Percentiles rank a stretch among this genome's conserved stretches.
Conservation (phyloP, 2,888 invertebrate genomes). For the Ptycholaimellus sp. region DNA sequence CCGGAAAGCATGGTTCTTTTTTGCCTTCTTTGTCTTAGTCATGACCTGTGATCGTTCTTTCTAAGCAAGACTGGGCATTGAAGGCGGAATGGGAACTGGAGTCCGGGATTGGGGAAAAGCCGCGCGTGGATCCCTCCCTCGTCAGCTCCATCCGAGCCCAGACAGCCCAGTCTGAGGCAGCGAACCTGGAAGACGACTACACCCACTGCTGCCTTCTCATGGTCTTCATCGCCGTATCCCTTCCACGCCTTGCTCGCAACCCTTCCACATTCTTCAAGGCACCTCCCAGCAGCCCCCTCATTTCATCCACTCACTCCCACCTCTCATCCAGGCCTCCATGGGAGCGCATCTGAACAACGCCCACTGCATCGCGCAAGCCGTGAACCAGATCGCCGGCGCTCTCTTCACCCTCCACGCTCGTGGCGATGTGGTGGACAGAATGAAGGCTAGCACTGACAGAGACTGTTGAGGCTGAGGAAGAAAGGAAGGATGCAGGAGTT, state of each 20-base stretch:
- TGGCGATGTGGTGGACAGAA: slow-evolving; percentile 81
- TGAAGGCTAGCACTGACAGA: too few species aligned
- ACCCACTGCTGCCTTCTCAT: slow-evolving; percentile 65
- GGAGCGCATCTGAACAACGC: slow-evolving; percentile 95
- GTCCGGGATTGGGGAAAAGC: slow-evolving; percentile 70
- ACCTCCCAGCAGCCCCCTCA: too few species aligned
- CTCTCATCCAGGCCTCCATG: too few species aligned
- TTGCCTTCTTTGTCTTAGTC: background rate
- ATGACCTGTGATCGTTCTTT: background rate
- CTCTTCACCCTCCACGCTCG: slow-evolving; percentile 82
- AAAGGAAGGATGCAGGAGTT: too few species aligned
- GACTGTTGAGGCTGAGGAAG: too few species aligned
- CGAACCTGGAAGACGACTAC: slow-evolving; percentile 19
- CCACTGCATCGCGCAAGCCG: slow-evolving; percentile 86
- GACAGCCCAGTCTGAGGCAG: slow-evolving; percentile 4
- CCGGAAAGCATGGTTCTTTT: slow-evolving; percentile 4
- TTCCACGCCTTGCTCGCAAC: slow-evolving; percentile 1
- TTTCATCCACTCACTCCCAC: too few species aligned
- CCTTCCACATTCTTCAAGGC: slow-evolving; percentile 4
- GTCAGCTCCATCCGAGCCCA: slow-evolving; percentile 67
- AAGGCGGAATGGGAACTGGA: slow-evolving; percentile 87
- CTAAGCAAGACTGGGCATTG: background rate
- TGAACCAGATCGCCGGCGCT: slow-evolving; percentile 83
- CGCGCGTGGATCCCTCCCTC: slow-evolving; percentile 80
- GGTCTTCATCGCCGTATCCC: slow-evolving; percentile 62